phyloP scores from a whole-genome alignment of 2,797 vertebrate genomes.

The Passerculus sandwichensis region DNA sequence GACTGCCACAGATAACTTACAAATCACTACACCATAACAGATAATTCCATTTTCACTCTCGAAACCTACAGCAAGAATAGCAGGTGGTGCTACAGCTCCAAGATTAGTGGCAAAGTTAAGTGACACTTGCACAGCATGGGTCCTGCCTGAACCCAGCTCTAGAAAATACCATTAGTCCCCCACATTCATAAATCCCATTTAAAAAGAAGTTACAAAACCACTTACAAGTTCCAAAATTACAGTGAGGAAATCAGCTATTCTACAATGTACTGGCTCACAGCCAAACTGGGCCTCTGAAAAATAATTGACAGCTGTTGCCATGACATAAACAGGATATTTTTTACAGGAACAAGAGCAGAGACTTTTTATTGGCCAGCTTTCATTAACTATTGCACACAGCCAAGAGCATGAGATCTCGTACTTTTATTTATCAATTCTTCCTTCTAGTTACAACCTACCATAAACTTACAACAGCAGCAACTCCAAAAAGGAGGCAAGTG shows the following conservation, averaged over 20 bases:
- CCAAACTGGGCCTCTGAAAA: background rate
- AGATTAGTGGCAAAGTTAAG: constrained; percentile 13
- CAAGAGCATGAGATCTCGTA: background rate
- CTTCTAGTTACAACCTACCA: background rate
- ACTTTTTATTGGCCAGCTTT: background rate
- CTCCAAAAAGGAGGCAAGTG: background rate
- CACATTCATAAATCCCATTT: background rate
- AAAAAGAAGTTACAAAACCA: background rate
- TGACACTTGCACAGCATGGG: background rate
- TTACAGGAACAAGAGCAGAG: background rate
- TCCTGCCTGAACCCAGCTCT: background rate
- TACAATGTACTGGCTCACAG: background rate
- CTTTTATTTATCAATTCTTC: background rate
- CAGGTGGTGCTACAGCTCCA: constrained; percentile 18
- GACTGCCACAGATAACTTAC: constrained; percentile 32
- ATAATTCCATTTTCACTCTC: constrained; percentile 37
- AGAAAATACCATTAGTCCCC: background rate
- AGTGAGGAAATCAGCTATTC: background rate
- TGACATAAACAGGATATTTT: background rate
- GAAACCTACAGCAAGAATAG: constrained; percentile 16
- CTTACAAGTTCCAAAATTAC: background rate
- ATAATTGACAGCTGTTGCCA: background rate
- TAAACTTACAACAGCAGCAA: background rate
- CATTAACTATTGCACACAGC: background rate
- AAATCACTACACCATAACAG: constrained; percentile 17